Evolutionary conservation across 1,140 invertebrate species (phyloP).

Genomic region (Magallana angulata): DNA sequence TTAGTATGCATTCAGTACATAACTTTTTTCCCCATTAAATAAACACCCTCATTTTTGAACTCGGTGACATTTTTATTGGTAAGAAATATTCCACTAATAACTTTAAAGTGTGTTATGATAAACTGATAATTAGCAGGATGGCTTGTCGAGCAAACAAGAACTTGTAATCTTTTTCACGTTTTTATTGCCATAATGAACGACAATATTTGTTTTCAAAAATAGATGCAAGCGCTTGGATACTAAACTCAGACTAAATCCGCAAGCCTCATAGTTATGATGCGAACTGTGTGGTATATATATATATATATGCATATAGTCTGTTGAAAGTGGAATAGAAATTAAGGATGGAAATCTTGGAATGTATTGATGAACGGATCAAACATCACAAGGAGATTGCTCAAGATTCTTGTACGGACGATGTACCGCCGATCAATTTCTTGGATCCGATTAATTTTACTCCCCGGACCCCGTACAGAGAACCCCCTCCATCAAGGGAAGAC

Average conservation of each 20-base stretch:
- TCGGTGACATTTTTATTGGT: not conserved
- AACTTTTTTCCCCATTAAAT: not conserved
- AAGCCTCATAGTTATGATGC: no score
- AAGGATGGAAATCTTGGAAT: not conserved
- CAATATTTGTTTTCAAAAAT: not conserved
- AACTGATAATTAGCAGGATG: slow-evolving; percentile 9
- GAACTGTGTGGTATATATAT: no score
- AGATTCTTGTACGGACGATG: not conserved
- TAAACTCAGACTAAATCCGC: no score
- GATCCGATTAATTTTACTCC: slow-evolving; percentile 36
- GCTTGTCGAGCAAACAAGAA: not conserved
- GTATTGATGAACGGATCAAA: slow-evolving; percentile 6
- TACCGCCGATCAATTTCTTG: slow-evolving; percentile 23
- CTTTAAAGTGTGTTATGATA: slow-evolving; percentile 29
- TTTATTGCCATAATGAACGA: not conserved
- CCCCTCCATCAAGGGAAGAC: slow-evolving; percentile 5
- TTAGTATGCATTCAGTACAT: not conserved
- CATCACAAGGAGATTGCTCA: not conserved
- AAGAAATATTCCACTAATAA: slow-evolving; percentile 10
- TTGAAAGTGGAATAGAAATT: not conserved
- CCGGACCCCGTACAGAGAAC: not conserved
- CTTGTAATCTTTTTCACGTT: not conserved
- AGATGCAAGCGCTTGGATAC: not conserved
- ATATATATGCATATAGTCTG: no score
- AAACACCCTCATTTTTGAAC: no score